Base-by-base conservation (phyloP, 2,113 vertebrate species). In the Ancistrus triradiatus region DNA sequence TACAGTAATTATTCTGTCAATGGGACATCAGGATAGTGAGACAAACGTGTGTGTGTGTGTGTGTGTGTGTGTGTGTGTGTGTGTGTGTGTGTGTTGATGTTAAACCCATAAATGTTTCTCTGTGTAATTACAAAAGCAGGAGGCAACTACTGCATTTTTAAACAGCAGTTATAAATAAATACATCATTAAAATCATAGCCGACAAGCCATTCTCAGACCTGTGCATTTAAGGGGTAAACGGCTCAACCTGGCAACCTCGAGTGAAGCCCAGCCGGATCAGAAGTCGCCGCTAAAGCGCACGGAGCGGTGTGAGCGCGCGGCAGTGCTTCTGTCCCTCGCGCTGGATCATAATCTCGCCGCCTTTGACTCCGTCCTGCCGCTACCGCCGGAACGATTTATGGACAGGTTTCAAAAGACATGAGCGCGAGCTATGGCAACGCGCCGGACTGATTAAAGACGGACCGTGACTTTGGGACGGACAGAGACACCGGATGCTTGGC, bases 361-460 rank as follows among this genome's bases (percentile, higher is more conserved):
- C 14, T 24, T 15, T 18, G 18, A 3, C 5, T 42, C 10, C 43
- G 15, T 28, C 3, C 7, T 2, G 4, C 10, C 31, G 9, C 5
- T 43, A 18, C 40, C 15, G 5, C 19, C 31, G 9, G 35, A 28
- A 52, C 59, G 18, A 14, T 68, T 64, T 31, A 63, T 59, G 43
- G 44, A 33, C 37, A 33, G 43, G 28, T 49, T 18, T 38, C 55
- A 49, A 42, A 69, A 55, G 66, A 64, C 66, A 74, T 69, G 72
- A 69, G 43, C 61, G 14, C 49, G 61, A 56, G 56, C 33, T 27
- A 61, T 62, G 52, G 61, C 68, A 69, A 46, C 66, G 18, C 66
- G 17, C 66, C 66, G 55, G 71, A 69, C 66, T 73, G 48, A 73
- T 40, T 37, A 40, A 59, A 33, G 11, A 33, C 37, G 46, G 21